Percentiles rank a stretch among this genome's conserved stretches.
These are phyloP conservation scores for Conops quadrifasciatus DNA, from an alignment of 2,888 invertebrate species.

Conservation along the genomic window DNA sequence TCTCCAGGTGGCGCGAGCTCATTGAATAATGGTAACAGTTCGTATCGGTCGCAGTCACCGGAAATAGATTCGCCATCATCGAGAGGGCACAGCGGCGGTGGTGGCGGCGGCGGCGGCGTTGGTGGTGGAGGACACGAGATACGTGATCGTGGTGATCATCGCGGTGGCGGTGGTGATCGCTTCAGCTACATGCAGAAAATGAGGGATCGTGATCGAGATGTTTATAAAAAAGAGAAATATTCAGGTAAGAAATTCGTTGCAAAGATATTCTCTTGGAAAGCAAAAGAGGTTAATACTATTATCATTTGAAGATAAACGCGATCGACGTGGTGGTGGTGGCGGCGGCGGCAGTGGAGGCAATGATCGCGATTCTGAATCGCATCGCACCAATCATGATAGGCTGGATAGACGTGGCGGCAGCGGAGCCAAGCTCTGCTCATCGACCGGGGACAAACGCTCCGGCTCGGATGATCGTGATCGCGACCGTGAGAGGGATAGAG, in stretches of 20 bases:
- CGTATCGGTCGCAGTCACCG: slow-evolving; percentile 77
- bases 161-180: slow-evolving; percentile 68
- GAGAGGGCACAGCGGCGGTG: slow-evolving; percentile 53
- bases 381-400: slow-evolving; percentile 89
- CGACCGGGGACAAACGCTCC: slow-evolving; percentile 64
- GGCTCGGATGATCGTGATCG: slow-evolving; percentile 65
- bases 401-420: slow-evolving; percentile 68
- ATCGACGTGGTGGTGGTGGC: slow-evolving; percentile 67
- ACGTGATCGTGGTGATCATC: slow-evolving; percentile 60
- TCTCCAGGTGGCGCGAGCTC: slow-evolving; percentile 60
- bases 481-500: slow-evolving; percentile 56
- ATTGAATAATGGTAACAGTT: slow-evolving; percentile 73
- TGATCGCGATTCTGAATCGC: slow-evolving; percentile 72
- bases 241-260: slow-evolving; percentile 72
- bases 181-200: slow-evolving; percentile 66
- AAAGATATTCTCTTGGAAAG: neutral
- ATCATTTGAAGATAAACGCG: slow-evolving; percentile 73
- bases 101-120: slow-evolving; percentile 48
- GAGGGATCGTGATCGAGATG: slow-evolving; percentile 78
- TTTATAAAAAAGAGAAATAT: slow-evolving; percentile 92
- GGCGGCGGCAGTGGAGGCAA: slow-evolving; percentile 52
- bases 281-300: neutral
- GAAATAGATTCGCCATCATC: slow-evolving; percentile 75
- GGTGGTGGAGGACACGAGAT: slow-evolving; percentile 61
- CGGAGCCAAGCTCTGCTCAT: slow-evolving; percentile 62